Conservation (phyloP, 2,113 vertebrate genomes). For the Mirounga angustirostris region DNA sequence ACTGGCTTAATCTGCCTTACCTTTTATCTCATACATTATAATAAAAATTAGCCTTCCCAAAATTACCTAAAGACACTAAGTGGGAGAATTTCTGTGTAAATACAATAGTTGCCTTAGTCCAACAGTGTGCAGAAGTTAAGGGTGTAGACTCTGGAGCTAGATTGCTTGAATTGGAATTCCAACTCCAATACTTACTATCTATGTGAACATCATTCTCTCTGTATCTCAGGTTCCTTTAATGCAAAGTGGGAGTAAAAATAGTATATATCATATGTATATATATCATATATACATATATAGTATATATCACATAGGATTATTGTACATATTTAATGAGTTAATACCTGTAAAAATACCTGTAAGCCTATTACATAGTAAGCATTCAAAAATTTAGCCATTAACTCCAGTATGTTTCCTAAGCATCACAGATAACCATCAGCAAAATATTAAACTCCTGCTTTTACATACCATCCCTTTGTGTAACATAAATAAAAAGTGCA, state of each 20-base stretch:
- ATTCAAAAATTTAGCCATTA: background rate
- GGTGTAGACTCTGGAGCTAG: background rate
- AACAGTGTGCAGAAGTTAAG: background rate
- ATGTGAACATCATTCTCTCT: background rate
- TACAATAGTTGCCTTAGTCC: background rate
- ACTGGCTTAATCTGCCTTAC: background rate
- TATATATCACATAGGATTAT: background rate
- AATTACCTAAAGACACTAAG: background rate
- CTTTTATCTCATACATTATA: background rate
- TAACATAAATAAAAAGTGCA: background rate
- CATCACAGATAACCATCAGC: background rate
- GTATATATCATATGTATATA: background rate
- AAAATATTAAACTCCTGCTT: slow-evolving; percentile 3
- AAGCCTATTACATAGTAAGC: background rate
- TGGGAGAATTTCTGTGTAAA: background rate
- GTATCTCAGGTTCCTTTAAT: background rate
- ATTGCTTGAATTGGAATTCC: background rate
- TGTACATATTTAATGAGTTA: background rate
- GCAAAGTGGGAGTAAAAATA: background rate
- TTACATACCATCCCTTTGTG: background rate
- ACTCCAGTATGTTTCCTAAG: background rate
- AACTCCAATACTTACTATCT: background rate
- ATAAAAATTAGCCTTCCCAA: background rate
- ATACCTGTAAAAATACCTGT: background rate
- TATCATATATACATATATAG: background rate